Base-by-base conservation (phyloP, 2,888 invertebrate genomes). In the Punctoribates punctum region DNA sequence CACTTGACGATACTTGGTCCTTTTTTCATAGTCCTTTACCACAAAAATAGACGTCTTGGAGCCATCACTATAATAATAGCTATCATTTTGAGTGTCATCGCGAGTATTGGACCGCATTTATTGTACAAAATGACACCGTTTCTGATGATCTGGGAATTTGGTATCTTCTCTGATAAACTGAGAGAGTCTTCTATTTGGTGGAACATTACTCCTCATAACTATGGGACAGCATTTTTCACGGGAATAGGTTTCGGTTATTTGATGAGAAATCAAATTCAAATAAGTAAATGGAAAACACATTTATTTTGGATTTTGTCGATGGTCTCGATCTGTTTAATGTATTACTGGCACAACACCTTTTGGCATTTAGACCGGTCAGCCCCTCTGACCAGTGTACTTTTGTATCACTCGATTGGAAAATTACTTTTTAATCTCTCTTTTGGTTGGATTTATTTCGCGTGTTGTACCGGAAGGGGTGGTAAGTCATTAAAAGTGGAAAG, bases 401-500 rank as follows among this genome's bases (percentile, higher is more conserved):
- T 72, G 1, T 72, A 38, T 42, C 25, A 2, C 1, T 46, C 72
- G 1, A 1, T 72, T 4, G 48, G 72, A 23, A 72, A 72, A 48
- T 23, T 72, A 15, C 1, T 48, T 0, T 72, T 48, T 6, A 1
- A 1, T 25, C 1, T 48, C 0, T 25, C 48, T 1, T 46, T 72
- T 15, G 25, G 46, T 3, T 72, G 72, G 72, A 72, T 72, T 15
- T 27, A 17, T 8, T 72, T 38, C 17, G 46, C 72, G 8, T 25
- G 6, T 20, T 72, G 72, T 25, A 25, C 72, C 1, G 72, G 48
- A 15, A 72, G 48, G 9, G 48, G 13, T 11, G 72, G 72, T 72
- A 42, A n/a, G n/a, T n/a, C n/a, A n/a, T n/a, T n/a, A n/a, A n/a
- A n/a, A n/a, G n/a, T n/a, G n/a, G n/a, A n/a, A n/a, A n/a, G n/a